These are phyloP conservation scores for Mesocentrotus franciscanus DNA, from an alignment of 53 echinoderm and acorn worm species.

Conservation along the genomic window DNA sequence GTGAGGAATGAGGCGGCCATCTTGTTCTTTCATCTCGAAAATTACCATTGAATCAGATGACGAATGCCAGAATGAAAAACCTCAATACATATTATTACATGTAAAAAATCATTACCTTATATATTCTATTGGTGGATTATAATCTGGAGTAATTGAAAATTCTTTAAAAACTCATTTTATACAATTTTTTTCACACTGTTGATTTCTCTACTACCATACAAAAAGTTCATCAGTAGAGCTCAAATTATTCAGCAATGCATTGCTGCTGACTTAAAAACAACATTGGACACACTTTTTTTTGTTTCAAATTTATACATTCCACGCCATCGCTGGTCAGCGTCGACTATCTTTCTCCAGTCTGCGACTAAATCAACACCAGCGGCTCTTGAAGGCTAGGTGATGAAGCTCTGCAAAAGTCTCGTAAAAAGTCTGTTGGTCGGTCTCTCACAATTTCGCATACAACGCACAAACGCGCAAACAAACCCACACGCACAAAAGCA, in stretches of 20 bases:
- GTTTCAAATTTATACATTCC: not conserved
- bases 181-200: conserved; percentile 10
- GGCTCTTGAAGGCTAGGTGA: not conserved
- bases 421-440: not conserved
- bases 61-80: not conserved
- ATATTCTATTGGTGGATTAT: not conserved
- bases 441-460: not conserved
- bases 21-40: not conserved
- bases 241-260: not conserved
- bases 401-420: conserved; percentile 6
- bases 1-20: not conserved
- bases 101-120: not conserved
- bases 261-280: not conserved
- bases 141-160: conserved; percentile 17
- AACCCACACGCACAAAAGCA: conserved; percentile 38
- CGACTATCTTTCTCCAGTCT: not conserved
- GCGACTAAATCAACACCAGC: not conserved
- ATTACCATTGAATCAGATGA: not conserved
- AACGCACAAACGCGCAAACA: not conserved
- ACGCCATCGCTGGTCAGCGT: not conserved
- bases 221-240: not conserved
- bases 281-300: not conserved
- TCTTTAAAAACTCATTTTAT: conserved; percentile 2
- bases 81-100: not conserved
- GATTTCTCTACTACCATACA: not conserved